A percentile compares a stretch with the other conserved stretches of the same genome.
phyloP scores from a whole-genome alignment of 1,140 invertebrate genomes.

The Globodera rostochiensis region DNA sequence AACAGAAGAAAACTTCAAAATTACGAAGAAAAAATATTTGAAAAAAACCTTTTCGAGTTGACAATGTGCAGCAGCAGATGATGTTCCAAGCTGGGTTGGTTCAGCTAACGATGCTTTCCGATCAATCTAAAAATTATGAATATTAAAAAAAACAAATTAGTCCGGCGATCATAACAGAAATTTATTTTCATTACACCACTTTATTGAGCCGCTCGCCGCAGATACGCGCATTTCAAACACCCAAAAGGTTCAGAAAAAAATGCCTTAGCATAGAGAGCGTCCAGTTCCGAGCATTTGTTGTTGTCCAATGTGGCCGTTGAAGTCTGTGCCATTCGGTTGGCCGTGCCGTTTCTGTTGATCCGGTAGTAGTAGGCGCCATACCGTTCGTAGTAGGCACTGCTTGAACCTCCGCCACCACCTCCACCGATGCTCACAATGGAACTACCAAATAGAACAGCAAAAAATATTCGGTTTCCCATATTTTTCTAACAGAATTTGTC shows the following conservation, averaged over 20 bases:
- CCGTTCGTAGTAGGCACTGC: constrained; percentile 27
- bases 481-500: background rate
- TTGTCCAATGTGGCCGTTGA: background rate
- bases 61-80: no score
- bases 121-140: no score
- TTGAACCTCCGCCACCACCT: constrained; percentile 13
- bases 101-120: no score
- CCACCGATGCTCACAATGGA: constrained; percentile 49
- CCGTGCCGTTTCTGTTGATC: constrained; percentile 24
- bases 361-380: constrained; percentile 1
- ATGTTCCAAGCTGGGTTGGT: no score
- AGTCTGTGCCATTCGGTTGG: constrained; percentile 26
- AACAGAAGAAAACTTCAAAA: background rate
- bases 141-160: background rate
- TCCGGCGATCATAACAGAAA: background rate
- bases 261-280: constrained; percentile 50
- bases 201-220: background rate
- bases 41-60: no score
- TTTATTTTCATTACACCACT: background rate
- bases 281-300: constrained; percentile 33
- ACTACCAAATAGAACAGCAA: constrained; percentile 4
- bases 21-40: background rate
- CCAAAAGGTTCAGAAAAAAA: background rate
- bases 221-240: background rate
- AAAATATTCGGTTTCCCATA: background rate